Percentiles rank a stretch among this genome's conserved stretches.
Evolutionary conservation across 2,113 vertebrate genomes (phyloP).

Genomic region (Melozone crissalis): DNA sequence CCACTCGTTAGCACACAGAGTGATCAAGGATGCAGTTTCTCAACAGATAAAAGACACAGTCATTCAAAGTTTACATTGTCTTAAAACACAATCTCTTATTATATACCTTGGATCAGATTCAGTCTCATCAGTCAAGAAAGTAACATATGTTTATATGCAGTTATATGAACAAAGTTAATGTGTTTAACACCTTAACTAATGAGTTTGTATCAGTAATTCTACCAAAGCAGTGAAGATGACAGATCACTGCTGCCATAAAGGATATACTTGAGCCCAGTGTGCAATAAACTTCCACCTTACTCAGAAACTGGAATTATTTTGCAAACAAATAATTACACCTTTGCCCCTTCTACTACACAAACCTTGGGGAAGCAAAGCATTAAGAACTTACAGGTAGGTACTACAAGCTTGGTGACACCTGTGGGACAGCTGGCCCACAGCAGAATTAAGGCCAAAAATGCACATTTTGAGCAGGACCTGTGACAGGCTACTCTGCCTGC

Average conservation of each 20-base stretch:
- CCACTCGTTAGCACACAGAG: slow-evolving; percentile 73
- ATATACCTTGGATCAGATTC: background rate
- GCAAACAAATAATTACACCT: background rate
- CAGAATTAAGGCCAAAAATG: background rate
- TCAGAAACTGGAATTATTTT: background rate
- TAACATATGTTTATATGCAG: background rate
- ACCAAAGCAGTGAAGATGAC: background rate
- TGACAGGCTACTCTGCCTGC: background rate
- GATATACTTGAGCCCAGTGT: background rate
- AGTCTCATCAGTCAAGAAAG: background rate
- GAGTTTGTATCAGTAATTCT: background rate
- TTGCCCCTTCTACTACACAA: background rate
- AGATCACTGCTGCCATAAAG: background rate
- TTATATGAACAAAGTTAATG: background rate
- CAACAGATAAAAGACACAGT: slow-evolving; percentile 40
- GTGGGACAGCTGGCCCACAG: background rate
- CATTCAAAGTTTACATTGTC: background rate
- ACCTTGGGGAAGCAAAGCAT: background rate
- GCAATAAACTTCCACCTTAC: background rate
- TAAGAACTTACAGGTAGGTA: background rate
- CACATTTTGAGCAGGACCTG: background rate
- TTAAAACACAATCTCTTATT: background rate
- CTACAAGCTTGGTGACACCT: background rate
- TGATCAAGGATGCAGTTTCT: slow-evolving; percentile 73
- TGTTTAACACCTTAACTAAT: background rate